Evolutionary conservation across 2,113 vertebrate genomes (phyloP).

Genomic region (Chloropsis hardwickii): DNA sequence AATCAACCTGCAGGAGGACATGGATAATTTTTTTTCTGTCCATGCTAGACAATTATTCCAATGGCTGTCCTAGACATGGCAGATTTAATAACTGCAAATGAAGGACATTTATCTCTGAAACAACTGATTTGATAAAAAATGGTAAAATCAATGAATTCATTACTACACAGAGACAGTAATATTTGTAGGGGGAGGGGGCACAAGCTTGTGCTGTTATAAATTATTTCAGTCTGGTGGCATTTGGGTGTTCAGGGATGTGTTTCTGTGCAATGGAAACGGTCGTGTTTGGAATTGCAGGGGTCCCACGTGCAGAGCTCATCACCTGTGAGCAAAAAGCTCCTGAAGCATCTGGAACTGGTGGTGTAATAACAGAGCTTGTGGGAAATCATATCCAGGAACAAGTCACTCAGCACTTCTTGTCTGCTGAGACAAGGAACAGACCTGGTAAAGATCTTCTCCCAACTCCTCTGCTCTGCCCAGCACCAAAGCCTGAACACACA

Average conservation of each 20-base stretch:
- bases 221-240: neutral
- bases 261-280: neutral
- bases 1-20: neutral
- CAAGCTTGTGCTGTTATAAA: neutral
- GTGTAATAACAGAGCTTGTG: neutral
- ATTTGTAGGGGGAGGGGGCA: neutral
- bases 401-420: neutral
- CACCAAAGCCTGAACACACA: neutral
- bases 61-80: conserved; percentile 35
- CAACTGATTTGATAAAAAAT: conserved; percentile 63
- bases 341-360: neutral
- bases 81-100: conserved; percentile 72
- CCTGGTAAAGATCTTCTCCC: neutral
- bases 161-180: conserved; percentile 24
- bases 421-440: neutral
- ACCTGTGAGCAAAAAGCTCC: neutral
- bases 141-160: conserved; percentile 72
- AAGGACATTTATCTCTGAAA: conserved; percentile 73
- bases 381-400: neutral
- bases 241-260: neutral
- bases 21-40: neutral
- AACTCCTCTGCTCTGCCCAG: neutral
- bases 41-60: conserved; percentile 4
- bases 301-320: neutral
- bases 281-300: neutral